Conservation (phyloP, 2,888 invertebrate genomes). For the Dinocampus coccinellae region DNA sequence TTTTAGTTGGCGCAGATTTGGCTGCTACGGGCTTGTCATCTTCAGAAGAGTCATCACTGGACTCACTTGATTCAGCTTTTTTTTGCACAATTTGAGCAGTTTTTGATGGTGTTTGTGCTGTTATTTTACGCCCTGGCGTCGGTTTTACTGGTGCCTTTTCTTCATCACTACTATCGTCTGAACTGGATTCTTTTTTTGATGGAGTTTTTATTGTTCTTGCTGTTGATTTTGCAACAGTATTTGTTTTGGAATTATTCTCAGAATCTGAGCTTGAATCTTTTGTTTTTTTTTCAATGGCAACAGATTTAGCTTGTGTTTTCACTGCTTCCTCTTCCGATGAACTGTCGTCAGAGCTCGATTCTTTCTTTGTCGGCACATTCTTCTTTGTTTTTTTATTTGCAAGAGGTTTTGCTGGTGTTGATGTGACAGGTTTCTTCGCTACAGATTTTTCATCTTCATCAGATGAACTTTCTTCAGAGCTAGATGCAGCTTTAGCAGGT, state of each 20-base stretch:
- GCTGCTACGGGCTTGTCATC: slow-evolving; percentile 52
- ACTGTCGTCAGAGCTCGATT: slow-evolving; percentile 68
- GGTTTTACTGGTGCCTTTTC: slow-evolving; percentile 58
- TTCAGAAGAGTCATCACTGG: slow-evolving; percentile 56
- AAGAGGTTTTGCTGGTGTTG: slow-evolving; percentile 39
- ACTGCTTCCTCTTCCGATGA: slow-evolving; percentile 61
- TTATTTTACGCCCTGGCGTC: slow-evolving; percentile 13
- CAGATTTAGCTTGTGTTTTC: slow-evolving; percentile 19
- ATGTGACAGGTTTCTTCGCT: slow-evolving; percentile 20
- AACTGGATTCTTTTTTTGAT: slow-evolving; percentile 63
- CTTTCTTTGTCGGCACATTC: slow-evolving; percentile 55
- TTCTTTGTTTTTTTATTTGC: not conserved
- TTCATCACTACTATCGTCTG: slow-evolving; percentile 65
- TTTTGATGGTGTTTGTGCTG: not conserved
- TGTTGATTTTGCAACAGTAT: slow-evolving; percentile 50
- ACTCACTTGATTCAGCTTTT: slow-evolving; percentile 59
- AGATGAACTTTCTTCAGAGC: slow-evolving; percentile 60
- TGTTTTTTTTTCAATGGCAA: slow-evolving; percentile 41
- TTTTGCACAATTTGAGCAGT: slow-evolving; percentile 36
- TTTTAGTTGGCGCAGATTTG: slow-evolving; percentile 41
- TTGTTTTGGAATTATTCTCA: slow-evolving; percentile 55
- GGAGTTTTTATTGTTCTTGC: slow-evolving; percentile 35
- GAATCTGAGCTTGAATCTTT: slow-evolving; percentile 57
- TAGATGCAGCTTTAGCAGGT: slow-evolving; percentile 59
- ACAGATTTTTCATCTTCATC: slow-evolving; percentile 53